These are phyloP conservation scores for Acanthiza pusilla DNA, from an alignment of 2,797 vertebrate genomes.

Conservation along the genomic window DNA sequence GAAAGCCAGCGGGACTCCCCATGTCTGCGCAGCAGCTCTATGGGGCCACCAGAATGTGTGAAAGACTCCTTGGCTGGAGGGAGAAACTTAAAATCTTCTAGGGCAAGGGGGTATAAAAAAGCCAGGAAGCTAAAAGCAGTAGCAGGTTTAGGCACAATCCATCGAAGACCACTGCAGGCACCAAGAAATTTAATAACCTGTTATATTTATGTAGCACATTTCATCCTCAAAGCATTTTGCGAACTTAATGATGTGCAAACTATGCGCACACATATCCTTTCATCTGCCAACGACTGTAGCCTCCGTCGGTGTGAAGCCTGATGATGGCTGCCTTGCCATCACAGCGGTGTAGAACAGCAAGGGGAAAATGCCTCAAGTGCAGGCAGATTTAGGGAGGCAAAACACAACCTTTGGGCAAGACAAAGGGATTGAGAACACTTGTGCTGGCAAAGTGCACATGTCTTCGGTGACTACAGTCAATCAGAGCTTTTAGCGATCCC, in stretches of 20 bases:
- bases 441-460: background rate
- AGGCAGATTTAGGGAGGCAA: background rate
- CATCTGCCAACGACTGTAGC: background rate
- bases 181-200: constrained; percentile 43
- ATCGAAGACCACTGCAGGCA: background rate
- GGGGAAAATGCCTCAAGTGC: background rate
- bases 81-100: background rate
- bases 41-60: background rate
- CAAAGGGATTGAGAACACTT: background rate
- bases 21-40: background rate
- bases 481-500: background rate
- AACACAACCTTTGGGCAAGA: background rate
- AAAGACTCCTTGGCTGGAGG: background rate
- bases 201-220: constrained; percentile 46
- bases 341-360: background rate
- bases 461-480: background rate
- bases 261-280: background rate
- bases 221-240: constrained; percentile 46
- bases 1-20: background rate
- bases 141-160: background rate
- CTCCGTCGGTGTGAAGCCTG: background rate
- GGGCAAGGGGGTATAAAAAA: background rate
- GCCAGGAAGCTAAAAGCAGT: background rate
- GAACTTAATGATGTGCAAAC: constrained; percentile 56
- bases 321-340: constrained; percentile 4